Evolutionary conservation across 2,797 vertebrate genomes (phyloP), one percentile per base, ranked within the genome.

Genomic region (Orientallactaga sibirica): DNA sequence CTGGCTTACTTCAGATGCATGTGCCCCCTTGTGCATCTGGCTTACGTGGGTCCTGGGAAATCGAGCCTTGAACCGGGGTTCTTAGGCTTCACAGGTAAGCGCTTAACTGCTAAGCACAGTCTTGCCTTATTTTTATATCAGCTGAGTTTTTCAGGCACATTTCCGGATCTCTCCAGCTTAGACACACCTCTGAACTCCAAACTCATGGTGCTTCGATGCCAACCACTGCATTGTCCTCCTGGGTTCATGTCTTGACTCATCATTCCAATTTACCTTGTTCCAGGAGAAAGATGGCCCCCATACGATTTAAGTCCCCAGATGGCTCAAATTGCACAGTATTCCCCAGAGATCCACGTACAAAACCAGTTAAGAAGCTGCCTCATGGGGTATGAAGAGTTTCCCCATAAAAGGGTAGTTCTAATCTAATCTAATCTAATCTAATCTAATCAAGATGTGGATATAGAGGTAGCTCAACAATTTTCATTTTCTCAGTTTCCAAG

Each of bases 261-360:
- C n/a, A 29, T 3, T 58, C 48, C 83, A 62, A 62, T 9, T 90
- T 67, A 27, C 22, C 75, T 88, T 7, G 1, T 33, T n/a, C 7
- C 33, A 90, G 55, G 37, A 76, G 48, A 89, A 41, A 86, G 41
- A 75, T 67, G 62, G 9, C 52, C 61, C n/a, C 8, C 29, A 20
- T 10, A 12, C n/a, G n/a, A 88, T 86, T 90, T 92, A 71, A 64
- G 20, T n/a, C 58, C 52, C 82, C 58, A 27, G 29, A 67, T 67
- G n/a, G 24, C 70, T 88, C 74, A 68, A 52, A 66, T 86, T 16
- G 58, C 18, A 83, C 62, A 55, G 14, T 70, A 87, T 66, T 94
- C 48, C 64, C 27, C 5, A 37, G 0, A 62, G 64, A 24, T 80
- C 37, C 41, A 64, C 78, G 74, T 7, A 83, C 33, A 73, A 81